These are phyloP conservation scores for Acanthopleura granulata DNA, from an alignment of 2,888 invertebrate genomes.

Conservation along the genomic window DNA sequence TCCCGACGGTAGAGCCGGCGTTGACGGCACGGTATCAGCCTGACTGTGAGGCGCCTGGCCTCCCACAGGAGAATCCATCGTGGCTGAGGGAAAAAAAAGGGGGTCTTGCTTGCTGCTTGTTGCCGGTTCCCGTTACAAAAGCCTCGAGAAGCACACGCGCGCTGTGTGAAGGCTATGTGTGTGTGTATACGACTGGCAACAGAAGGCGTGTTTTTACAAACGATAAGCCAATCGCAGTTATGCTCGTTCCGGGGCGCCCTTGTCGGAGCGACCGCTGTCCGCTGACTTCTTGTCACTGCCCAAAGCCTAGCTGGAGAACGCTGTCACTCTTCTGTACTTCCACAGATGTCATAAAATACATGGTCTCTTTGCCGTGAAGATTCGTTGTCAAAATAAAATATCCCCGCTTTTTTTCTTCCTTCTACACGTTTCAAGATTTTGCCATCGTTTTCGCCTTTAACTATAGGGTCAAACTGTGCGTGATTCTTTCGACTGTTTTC, in stretches of 20 bases:
- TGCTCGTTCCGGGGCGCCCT: slow-evolving; percentile 9
- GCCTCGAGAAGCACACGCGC: slow-evolving; percentile 11
- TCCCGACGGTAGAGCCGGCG: not conserved
- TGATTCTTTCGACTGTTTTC: no score
- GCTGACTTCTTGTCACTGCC: not conserved
- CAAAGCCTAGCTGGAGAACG: not conserved
- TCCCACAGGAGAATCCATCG: slow-evolving; percentile 9
- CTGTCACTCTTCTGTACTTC: not conserved
- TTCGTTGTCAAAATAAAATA: no score
- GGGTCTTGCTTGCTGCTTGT: not conserved
- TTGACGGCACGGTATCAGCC: not conserved
- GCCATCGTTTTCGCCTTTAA: no score
- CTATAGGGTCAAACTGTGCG: no score
- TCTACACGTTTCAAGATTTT: no score
- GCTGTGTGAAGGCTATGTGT: not conserved
- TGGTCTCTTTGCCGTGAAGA: not conserved
- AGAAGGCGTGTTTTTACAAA: slow-evolving; percentile 19
- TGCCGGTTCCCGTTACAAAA: not conserved
- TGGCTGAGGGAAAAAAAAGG: not conserved
- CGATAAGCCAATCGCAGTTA: slow-evolving; percentile 6
- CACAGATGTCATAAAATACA: slow-evolving; percentile 12
- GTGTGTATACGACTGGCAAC: not conserved
- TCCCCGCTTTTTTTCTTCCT: no score
- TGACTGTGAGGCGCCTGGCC: not conserved
- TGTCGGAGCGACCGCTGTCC: not conserved